Conservation (phyloP, 2,797 vertebrate species). For the Ctenopoma kingsleyae region DNA sequence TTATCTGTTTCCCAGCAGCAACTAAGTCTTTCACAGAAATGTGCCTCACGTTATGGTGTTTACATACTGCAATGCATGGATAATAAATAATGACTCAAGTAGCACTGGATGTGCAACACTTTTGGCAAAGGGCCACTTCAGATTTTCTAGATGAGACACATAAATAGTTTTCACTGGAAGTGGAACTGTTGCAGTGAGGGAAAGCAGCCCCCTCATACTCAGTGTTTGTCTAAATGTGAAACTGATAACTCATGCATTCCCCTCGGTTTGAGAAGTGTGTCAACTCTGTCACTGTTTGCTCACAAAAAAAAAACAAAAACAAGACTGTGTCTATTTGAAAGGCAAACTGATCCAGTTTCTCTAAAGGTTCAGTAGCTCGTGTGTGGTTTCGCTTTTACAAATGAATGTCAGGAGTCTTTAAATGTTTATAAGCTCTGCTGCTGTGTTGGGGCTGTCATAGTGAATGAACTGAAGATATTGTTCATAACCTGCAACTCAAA, state of each 20-base stretch:
- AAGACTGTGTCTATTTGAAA: constrained; percentile 34
- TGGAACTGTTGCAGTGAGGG: constrained; percentile 24
- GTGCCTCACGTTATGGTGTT: constrained; percentile 9
- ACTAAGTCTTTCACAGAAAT: neutral
- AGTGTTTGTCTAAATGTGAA: constrained; percentile 40
- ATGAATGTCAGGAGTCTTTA: constrained; percentile 9
- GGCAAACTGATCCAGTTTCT: constrained; percentile 45
- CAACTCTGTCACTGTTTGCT: constrained; percentile 24
- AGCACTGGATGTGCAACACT: constrained; percentile 8
- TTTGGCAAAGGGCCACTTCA: constrained; percentile 14
- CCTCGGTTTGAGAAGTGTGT: constrained; percentile 28
- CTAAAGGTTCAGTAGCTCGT: constrained; percentile 14
- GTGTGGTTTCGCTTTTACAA: constrained; percentile 34
- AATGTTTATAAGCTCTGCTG: constrained; percentile 33
- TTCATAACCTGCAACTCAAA: constrained; percentile 25
- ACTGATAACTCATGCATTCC: constrained; percentile 45
- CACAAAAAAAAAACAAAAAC: constrained; percentile 12
- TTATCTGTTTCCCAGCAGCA: constrained; percentile 27
- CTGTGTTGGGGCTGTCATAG: constrained; percentile 24
- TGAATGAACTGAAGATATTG: constrained; percentile 15
- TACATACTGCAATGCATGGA: neutral
- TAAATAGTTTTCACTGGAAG: constrained; percentile 15
- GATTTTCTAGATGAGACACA: constrained; percentile 38
- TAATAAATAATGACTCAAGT: constrained; percentile 33
- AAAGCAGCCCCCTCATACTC: constrained; percentile 5